Percentiles rank a stretch among this genome's conserved stretches.
Evolutionary conservation across 2,888 invertebrate species (phyloP).

Genomic region (Stenotaenia linearis): DNA sequence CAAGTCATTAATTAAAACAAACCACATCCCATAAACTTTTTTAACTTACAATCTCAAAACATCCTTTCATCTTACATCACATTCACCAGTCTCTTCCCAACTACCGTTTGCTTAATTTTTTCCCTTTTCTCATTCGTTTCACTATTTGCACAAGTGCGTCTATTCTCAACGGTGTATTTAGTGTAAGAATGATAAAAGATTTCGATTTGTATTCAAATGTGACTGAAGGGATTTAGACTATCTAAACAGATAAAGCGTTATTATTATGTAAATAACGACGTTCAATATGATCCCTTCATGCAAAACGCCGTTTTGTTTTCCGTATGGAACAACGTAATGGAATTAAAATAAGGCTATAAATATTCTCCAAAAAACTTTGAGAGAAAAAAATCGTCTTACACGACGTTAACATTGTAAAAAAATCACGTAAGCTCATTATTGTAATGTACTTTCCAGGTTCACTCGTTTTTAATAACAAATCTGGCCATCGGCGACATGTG

Average conservation of each 20-base stretch:
- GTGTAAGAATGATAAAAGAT: background rate
- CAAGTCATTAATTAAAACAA: too few relatives aligned
- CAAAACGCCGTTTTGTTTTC: background rate
- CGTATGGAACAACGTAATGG: background rate
- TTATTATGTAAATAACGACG: background rate
- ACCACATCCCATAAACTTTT: too few relatives aligned
- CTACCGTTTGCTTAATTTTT: background rate
- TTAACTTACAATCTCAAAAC: too few relatives aligned
- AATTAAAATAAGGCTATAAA: background rate
- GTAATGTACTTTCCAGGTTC: constrained; percentile 44
- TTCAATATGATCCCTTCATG: background rate
- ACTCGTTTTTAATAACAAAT: constrained; percentile 49
- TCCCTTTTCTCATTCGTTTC: background rate
- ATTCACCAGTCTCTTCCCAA: too few relatives aligned
- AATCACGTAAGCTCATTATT: background rate
- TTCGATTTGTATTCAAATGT: background rate
- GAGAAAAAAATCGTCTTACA: background rate
- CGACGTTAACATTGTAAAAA: background rate
- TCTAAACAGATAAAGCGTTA: background rate
- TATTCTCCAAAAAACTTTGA: background rate
- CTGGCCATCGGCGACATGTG: constrained; percentile 47
- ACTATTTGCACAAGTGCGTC: background rate
- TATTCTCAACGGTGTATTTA: background rate
- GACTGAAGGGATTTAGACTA: background rate
- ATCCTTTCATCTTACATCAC: too few relatives aligned